Percentiles rank a stretch among this genome's conserved stretches.
Evolutionary conservation across 2,113 vertebrate genomes (phyloP).

Genomic region (Pseudopodoces humilis): DNA sequence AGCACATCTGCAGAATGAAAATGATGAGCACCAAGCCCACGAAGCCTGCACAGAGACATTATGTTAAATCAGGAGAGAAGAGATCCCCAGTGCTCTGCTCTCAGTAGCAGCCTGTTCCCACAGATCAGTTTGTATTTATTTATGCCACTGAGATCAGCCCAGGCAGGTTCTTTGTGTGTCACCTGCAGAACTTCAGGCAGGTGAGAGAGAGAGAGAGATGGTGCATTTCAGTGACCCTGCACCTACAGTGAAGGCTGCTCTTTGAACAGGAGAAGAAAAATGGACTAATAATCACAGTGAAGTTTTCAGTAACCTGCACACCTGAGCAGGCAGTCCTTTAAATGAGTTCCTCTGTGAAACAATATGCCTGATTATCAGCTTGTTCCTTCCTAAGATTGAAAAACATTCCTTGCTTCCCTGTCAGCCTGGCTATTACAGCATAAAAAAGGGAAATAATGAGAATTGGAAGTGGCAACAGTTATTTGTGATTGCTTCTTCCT

Average conservation of each 20-base stretch:
- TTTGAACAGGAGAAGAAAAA: not conserved
- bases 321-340: not conserved
- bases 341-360: not conserved
- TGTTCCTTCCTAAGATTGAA: not conserved
- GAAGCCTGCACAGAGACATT: not conserved
- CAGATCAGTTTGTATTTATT: conserved; percentile 8
- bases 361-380: not conserved
- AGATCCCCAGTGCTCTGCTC: not conserved
- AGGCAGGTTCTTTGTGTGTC: not conserved
- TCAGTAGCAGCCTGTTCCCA: not conserved
- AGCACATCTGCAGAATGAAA: conserved; percentile 18
- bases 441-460: not conserved
- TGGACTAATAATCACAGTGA: not conserved
- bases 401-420: not conserved
- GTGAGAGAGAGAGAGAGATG: not conserved
- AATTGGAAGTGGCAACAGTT: not conserved
- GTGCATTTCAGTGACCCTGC: not conserved
- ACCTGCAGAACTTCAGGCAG: not conserved
- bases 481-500: not conserved
- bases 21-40: not conserved
- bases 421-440: not conserved
- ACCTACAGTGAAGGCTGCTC: not conserved
- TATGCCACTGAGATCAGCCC: not conserved
- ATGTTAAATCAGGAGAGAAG: not conserved
- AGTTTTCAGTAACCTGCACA: not conserved